Evolutionary conservation across 2,888 invertebrate genomes (phyloP), one percentile per base, ranked within the genome.

Genomic region (Cerastis leucographa): DNA sequence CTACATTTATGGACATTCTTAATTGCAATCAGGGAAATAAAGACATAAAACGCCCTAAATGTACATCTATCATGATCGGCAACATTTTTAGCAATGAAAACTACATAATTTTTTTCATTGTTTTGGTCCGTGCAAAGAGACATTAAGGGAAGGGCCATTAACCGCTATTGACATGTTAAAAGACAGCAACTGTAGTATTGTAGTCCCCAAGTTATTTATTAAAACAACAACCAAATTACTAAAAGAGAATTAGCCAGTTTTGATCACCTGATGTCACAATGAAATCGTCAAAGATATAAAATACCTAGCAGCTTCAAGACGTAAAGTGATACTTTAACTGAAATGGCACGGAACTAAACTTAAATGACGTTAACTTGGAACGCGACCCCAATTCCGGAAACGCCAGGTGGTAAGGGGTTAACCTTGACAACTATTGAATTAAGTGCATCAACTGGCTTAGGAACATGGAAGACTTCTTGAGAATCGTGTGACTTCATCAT

Each of bases 401-500:
- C 29, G 78, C 46, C 62, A 81, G 25, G 51, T 46, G 12, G 66
- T 17, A 56, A 42, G 54, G 4, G 35, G 44, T 22, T 25, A 66
- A 61, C 67, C 66, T 73, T 65, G 56, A 49, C 44, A 65, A 65
- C 56, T 81, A 59, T 25, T 75, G 54, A 67, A 79, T 75, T 54
- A 54, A 81, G 62, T n/a, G 29, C 51, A 65, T 59, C 14, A 29
- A 22, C 61, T 61, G 80, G 65, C 56, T 62, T 29, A 42, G 29
- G 29, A 61, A 71, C n/a, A 4, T 17, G 54, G 0, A 59, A 3
- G 14, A 25, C 3, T 64, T 79, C 22, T 68, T 71, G 22, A 40
- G 35, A 17, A 29, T 17, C 56, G 25, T 56, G 25, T 0, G 6
- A 56, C 56, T 25, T 12, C 25, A 56, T 12, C 25, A 56, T 25